These are phyloP conservation scores for Smittia sp. DNA, from an alignment of 2,888 invertebrate species.

Conservation along the genomic window DNA sequence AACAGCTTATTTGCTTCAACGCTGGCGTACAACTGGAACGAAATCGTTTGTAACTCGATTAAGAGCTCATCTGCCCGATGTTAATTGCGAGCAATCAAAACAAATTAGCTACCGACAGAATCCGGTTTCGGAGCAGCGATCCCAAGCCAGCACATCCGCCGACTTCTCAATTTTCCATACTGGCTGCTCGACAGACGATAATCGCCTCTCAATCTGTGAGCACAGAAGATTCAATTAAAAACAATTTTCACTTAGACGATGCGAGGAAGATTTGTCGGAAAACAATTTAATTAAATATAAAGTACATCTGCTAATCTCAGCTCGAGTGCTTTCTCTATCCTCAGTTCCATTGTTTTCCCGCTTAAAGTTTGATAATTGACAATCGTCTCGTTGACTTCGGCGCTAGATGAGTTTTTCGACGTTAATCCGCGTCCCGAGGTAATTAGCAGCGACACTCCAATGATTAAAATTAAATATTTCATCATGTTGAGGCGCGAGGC, in stretches of 20 bases:
- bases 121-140: conserved; percentile 62
- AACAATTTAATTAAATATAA: conserved; percentile 20
- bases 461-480: conserved; percentile 12
- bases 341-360: not conserved
- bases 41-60: not conserved
- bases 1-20: conserved; percentile 63
- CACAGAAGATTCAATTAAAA: not conserved
- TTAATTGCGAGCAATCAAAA: not conserved
- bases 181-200: conserved; percentile 65
- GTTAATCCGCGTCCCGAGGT: not conserved
- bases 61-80: no score
- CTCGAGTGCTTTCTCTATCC: not conserved
- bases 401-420: not conserved
- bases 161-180: conserved; percentile 60
- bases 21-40: conserved; percentile 58
- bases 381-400: conserved; percentile 2
- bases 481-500: not conserved
- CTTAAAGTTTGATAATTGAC: not conserved
- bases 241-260: not conserved
- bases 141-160: conserved; percentile 55
- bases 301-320: conserved; percentile 37
- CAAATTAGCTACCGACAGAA: conserved; percentile 52
- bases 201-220: conserved; percentile 56
- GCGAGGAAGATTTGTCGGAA: not conserved
- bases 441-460: not conserved